These are phyloP conservation scores for Microtus pennsylvanicus DNA, from an alignment of 2,113 vertebrate species.

Conservation along the genomic window DNA sequence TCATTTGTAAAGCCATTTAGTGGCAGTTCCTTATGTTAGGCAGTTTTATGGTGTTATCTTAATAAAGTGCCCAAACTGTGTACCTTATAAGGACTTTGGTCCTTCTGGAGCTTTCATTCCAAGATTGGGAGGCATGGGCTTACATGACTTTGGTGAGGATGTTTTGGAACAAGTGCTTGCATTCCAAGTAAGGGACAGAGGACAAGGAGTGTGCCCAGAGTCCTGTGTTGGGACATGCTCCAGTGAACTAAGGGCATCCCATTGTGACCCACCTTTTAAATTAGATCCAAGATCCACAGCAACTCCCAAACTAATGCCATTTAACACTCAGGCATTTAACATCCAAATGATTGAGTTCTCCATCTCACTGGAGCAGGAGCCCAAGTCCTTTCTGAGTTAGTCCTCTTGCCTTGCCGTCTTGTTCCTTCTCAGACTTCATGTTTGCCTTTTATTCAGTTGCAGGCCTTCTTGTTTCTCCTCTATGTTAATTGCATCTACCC, in stretches of 20 bases:
- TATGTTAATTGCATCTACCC: background rate
- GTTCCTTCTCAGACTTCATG: background rate
- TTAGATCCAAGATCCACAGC: background rate
- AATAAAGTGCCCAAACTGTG: background rate
- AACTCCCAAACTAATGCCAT: background rate
- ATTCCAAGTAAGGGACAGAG: background rate
- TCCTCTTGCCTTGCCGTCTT: background rate
- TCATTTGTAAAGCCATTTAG: background rate
- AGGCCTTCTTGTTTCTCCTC: slow-evolving; percentile 14
- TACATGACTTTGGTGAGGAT: background rate
- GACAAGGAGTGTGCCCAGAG: background rate
- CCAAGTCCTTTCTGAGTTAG: background rate
- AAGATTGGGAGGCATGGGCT: background rate
- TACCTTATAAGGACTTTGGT: background rate
- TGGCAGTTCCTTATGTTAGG: background rate
- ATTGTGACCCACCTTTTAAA: background rate
- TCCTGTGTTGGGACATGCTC: background rate
- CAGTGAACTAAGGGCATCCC: background rate
- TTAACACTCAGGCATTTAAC: background rate
- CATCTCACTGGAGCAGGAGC: background rate
- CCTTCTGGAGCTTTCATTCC: background rate
- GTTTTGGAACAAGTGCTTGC: background rate
- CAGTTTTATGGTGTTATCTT: background rate
- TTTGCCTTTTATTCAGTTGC: background rate
- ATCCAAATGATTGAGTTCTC: background rate